These are phyloP conservation scores for Propithecus coquereli DNA, from an alignment of 2,113 vertebrate genomes.

Conservation along the genomic window DNA sequence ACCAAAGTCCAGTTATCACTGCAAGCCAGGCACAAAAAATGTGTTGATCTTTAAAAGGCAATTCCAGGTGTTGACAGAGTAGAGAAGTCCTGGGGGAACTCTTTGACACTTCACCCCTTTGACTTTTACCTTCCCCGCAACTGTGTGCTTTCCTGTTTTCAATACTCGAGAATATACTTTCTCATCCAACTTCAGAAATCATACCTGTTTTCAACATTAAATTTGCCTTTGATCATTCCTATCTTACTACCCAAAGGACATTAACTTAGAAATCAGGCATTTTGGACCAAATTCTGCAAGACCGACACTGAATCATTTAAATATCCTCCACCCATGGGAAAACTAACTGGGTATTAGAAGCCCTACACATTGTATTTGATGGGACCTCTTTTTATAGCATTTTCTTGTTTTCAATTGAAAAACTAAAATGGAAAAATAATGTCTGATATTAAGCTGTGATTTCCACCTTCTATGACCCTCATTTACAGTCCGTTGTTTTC, in stretches of 20 bases:
- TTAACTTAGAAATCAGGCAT: neutral
- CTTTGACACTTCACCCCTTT: neutral
- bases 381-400: neutral
- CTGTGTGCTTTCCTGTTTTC: neutral
- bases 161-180: neutral
- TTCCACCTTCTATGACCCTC: conserved; percentile 62
- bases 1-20: neutral
- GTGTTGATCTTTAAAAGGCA: neutral
- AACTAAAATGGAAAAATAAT: conserved; percentile 48
- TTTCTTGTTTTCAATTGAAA: conserved; percentile 67
- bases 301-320: neutral
- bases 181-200: neutral
- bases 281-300: neutral
- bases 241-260: conserved; percentile 26
- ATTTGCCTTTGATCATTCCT: conserved; percentile 26
- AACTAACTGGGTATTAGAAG: neutral
- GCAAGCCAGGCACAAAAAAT: neutral
- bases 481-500: conserved; percentile 58
- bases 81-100: neutral
- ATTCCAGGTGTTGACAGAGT: neutral
- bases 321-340: neutral
- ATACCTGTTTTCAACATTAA: conserved; percentile 34
- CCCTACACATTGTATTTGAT: neutral
- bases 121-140: neutral
- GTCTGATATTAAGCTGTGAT: conserved; percentile 71